phyloP scores from a whole-genome alignment of 2,797 vertebrate species.

The Muraenolepis orangiensis region DNA sequence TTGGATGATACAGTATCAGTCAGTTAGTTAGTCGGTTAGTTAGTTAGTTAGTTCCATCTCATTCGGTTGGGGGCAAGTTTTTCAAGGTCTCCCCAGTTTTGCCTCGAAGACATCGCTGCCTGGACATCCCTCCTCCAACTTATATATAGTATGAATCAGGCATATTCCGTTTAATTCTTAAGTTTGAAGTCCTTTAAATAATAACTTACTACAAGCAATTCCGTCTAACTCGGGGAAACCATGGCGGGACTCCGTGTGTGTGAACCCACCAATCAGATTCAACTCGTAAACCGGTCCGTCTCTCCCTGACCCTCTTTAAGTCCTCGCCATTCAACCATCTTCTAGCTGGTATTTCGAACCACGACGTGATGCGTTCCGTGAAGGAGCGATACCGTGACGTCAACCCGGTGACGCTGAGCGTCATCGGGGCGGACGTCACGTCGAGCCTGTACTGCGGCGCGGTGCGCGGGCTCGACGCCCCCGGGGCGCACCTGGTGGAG shows the following conservation, averaged over 20 bases:
- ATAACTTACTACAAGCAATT: no score
- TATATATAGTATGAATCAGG: background rate
- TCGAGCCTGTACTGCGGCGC: slow-evolving; percentile 55
- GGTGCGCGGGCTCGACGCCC: background rate
- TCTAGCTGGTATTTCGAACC: background rate
- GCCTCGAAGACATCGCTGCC: no score
- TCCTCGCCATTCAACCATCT: background rate
- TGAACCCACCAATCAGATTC: background rate
- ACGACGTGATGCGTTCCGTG: background rate
- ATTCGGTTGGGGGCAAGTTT: no score
- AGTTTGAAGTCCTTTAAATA: background rate
- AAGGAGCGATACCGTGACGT: slow-evolving; percentile 20
- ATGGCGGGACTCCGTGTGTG: background rate
- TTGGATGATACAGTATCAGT: background rate
- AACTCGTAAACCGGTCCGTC: background rate
- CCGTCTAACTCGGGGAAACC: background rate
- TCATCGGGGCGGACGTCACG: slow-evolving; percentile 39
- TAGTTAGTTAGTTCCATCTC: no score
- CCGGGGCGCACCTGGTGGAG: slow-evolving; percentile 51
- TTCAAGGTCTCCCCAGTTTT: no score
- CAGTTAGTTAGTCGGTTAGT: no score
- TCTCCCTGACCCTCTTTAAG: background rate
- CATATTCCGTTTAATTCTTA: background rate
- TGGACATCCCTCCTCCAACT: no score
- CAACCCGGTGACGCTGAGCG: slow-evolving; percentile 47